Percentiles rank a stretch among this genome's conserved stretches.
Conservation (phyloP, 2,113 vertebrate species). For the Tragulus kanchil region DNA sequence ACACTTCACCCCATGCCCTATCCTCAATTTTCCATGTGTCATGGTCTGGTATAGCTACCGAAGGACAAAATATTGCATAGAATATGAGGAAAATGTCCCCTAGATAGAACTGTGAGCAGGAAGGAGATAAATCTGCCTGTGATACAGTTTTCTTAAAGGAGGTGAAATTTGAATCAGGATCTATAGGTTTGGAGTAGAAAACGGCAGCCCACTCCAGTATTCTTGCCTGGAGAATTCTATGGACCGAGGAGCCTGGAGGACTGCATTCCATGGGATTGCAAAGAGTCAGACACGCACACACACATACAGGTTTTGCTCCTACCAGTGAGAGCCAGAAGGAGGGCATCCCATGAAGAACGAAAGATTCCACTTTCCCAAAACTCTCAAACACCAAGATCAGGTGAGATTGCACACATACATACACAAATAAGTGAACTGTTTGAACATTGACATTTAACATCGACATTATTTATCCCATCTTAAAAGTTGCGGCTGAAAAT, state of each 20-base stretch:
- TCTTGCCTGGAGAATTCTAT: background rate
- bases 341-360: too few relatives aligned
- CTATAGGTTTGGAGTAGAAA: background rate
- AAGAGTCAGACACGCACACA: background rate
- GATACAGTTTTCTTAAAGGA: slow-evolving; percentile 18
- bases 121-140: slow-evolving; percentile 18
- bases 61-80: background rate
- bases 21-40: background rate
- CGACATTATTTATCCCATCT: background rate
- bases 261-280: background rate
- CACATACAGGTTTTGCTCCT: background rate
- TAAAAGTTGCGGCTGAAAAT: background rate
- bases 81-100: background rate
- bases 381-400: background rate
- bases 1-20: background rate
- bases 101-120: background rate
- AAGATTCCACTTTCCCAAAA: background rate
- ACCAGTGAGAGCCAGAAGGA: background rate
- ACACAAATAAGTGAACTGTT: background rate
- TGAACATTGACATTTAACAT: background rate
- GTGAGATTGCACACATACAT: background rate
- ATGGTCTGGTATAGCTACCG: background rate
- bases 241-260: background rate
- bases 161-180: slow-evolving; percentile 37
- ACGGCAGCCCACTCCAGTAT: background rate